These are phyloP conservation scores for Microcebus ravelobensis DNA, from an alignment of 2,113 vertebrate genomes.

Conservation along the genomic window DNA sequence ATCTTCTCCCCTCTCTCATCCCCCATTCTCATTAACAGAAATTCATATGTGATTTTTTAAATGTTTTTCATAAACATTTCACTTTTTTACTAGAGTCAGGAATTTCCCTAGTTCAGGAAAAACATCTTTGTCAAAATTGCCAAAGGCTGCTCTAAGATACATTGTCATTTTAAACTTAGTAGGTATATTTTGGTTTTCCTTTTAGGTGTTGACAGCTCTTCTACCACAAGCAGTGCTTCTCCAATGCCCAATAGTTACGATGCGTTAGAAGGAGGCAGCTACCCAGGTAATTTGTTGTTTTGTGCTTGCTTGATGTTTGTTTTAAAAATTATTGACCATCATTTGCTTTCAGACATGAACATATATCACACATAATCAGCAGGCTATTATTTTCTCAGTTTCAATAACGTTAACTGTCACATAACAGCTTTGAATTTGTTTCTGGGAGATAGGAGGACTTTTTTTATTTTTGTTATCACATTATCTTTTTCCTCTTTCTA, in stretches of 20 bases:
- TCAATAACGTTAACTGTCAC: background rate
- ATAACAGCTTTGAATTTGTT: background rate
- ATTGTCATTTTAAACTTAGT: background rate
- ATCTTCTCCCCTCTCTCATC: background rate
- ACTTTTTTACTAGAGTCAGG: slow-evolving; percentile 18
- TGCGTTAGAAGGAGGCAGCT: slow-evolving; percentile 94
- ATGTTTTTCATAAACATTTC: slow-evolving; percentile 8
- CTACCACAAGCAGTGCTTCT: slow-evolving; percentile 95
- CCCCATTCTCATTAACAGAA: background rate
- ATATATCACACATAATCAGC: background rate
- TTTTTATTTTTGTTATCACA: slow-evolving; percentile 36
- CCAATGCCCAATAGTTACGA: slow-evolving; percentile 95
- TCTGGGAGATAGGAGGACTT: background rate
- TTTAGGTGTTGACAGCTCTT: slow-evolving; percentile 94
- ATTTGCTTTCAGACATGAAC: background rate
- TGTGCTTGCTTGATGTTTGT: background rate
- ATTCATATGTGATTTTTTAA: background rate
- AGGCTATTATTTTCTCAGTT: background rate
- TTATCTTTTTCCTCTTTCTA: slow-evolving; percentile 30
- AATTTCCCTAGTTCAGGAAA: slow-evolving; percentile 18
- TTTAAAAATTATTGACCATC: background rate
- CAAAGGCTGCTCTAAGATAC: background rate
- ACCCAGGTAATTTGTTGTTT: slow-evolving; percentile 86
- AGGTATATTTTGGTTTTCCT: slow-evolving; percentile 42
- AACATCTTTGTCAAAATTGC: slow-evolving; percentile 12